Evolutionary conservation across 1,140 invertebrate species (phyloP).

Genomic region (Diorhabda sublineata): DNA sequence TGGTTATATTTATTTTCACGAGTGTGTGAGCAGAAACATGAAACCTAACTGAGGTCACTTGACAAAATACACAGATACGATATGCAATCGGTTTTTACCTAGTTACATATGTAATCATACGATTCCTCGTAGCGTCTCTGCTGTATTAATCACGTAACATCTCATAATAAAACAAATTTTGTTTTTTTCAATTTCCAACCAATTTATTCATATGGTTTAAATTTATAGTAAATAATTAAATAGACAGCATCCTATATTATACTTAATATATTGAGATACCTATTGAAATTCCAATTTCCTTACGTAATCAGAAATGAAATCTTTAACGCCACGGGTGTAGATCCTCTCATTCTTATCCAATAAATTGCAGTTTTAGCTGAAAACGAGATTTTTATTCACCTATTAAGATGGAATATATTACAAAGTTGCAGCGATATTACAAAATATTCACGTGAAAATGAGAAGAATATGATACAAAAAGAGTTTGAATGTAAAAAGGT

Average conservation of each 20-base stretch:
- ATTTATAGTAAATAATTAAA: conserved; percentile 27
- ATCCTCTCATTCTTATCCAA: too few species aligned
- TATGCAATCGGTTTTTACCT: too few species aligned
- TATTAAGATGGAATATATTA: not conserved
- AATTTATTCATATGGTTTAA: conserved; percentile 17
- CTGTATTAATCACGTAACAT: too few species aligned
- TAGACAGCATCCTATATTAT: conserved; percentile 30
- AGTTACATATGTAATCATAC: too few species aligned
- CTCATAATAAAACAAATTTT: too few species aligned
- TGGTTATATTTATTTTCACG: too few species aligned
- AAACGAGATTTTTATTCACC: not conserved
- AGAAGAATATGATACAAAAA: not conserved
- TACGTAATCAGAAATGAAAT: not conserved
- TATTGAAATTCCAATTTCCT: conserved; percentile 7
- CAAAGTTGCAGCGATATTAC: not conserved
- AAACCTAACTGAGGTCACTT: too few species aligned
- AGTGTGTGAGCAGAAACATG: too few species aligned
- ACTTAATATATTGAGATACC: conserved; percentile 30
- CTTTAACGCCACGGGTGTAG: not conserved
- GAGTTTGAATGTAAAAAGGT: too few species aligned
- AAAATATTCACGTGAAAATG: not conserved
- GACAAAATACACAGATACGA: too few species aligned
- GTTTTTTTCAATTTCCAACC: conserved; percentile 30
- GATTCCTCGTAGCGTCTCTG: too few species aligned
- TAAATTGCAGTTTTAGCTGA: too few species aligned